These are phyloP conservation scores for Quiscalus mexicanus DNA, from an alignment of 2,113 vertebrate species.

Conservation along the genomic window DNA sequence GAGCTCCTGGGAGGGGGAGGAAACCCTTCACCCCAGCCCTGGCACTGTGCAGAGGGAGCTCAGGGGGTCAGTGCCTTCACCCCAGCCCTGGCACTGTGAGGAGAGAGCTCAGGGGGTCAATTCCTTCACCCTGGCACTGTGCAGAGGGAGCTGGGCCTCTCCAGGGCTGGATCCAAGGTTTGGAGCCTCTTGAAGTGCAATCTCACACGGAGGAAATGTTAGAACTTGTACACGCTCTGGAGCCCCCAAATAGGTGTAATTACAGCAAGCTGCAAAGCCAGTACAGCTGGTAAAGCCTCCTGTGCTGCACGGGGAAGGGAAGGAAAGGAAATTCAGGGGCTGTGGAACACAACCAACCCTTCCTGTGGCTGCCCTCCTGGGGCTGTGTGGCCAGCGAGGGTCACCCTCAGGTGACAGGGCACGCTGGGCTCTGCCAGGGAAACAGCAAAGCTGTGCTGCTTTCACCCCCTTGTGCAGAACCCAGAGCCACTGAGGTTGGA, in stretches of 20 bases:
- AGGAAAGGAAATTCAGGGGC: not conserved
- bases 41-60: not conserved
- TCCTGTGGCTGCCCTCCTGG: not conserved
- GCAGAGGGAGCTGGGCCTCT: not conserved
- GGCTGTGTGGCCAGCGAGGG: rapidly evolving
- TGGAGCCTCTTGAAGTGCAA: not conserved
- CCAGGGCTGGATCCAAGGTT: not conserved
- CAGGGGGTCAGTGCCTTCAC: not conserved
- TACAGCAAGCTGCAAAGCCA: conserved; percentile 36
- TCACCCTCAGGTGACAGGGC: rapidly evolving
- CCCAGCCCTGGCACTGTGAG: rapidly evolving
- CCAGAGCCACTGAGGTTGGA: not conserved
- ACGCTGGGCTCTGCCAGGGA: not conserved
- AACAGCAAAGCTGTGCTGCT: not conserved
- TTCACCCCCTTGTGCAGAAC: not conserved
- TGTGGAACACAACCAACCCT: rapidly evolving
- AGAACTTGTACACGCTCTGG: not conserved
- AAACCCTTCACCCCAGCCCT: rapidly evolving
- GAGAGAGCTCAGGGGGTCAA: not conserved
- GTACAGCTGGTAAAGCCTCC: not conserved
- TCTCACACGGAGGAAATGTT: not conserved
- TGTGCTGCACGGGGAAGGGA: not conserved
- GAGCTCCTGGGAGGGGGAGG: not conserved
- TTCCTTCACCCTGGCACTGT: not conserved
- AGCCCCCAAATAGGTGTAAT: not conserved